These are phyloP conservation scores for Cryptocephalus primarius DNA, from an alignment of 2,888 invertebrate genomes.

Conservation along the genomic window DNA sequence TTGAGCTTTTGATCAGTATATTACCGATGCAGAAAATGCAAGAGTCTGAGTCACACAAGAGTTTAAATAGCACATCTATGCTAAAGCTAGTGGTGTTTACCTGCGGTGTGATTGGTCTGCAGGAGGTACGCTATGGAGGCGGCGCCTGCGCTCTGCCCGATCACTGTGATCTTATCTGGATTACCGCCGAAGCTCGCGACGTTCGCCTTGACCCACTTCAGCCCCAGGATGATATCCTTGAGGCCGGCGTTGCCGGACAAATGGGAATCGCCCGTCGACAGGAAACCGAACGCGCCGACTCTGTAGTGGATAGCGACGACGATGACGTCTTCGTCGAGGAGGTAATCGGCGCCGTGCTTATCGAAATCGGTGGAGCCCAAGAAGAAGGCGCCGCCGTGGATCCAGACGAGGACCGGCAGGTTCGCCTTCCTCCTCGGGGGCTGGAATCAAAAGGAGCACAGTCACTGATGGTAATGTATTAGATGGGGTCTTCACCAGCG, in stretches of 20 bases:
- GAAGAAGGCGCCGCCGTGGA: slow-evolving; percentile 35
- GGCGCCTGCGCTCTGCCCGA: slow-evolving; percentile 20
- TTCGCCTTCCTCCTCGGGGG: slow-evolving; percentile 10
- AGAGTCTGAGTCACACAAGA: no score
- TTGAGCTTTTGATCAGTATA: no score
- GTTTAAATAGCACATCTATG: no score
- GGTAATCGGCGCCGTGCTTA: slow-evolving; percentile 6
- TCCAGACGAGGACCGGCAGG: slow-evolving; percentile 32
- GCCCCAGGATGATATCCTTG: slow-evolving; percentile 19
- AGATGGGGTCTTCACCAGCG: no score
- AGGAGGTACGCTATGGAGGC: slow-evolving; percentile 17
- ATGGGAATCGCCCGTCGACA: slow-evolving; percentile 33
- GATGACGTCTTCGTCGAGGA: slow-evolving; percentile 54
- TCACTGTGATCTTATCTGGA: slow-evolving; percentile 16
- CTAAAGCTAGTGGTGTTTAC: no score
- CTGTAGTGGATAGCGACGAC: slow-evolving; percentile 59
- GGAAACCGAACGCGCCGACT: slow-evolving; percentile 58
- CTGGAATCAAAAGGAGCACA: neutral
- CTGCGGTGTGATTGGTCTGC: slow-evolving; percentile 13
- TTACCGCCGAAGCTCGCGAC: slow-evolving; percentile 18
- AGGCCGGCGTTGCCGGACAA: slow-evolving; percentile 20
- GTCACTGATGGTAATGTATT: neutral
- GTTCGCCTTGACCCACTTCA: slow-evolving; percentile 19
- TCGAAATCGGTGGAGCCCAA: slow-evolving; percentile 7
- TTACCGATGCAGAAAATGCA: no score